Base-by-base conservation (phyloP, 1,140 invertebrate species). In the Philotrypesis tridentata region DNA sequence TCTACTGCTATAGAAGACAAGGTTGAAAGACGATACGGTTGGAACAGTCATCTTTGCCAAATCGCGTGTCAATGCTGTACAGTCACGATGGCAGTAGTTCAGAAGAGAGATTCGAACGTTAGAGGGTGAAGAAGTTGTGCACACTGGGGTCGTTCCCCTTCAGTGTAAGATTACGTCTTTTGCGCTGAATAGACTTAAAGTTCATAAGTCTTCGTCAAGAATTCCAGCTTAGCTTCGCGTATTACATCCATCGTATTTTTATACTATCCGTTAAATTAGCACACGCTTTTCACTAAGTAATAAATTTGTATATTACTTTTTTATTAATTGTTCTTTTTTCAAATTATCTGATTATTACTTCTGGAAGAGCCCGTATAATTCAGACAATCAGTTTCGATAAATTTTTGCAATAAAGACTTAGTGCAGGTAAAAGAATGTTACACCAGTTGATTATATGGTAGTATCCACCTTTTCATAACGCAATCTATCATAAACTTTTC, bases 181-280 rank as follows among this genome's bases (percentile, higher is more conserved):
- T 14, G 23, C 63, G 12, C 17, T 65, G 63, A 65, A 65, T 65
- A 29, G 27, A 65, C 23, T 65, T 65, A 29, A 55, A 17, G 63
- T 65, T 29, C 11, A 17, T 65, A 65, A 65, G 63, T 65, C 63
- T 65, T 65, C 14, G 23, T 25, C 63, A 65, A 65, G 63, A 65
- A 65, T 29, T 65, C 8, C 25, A 27, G 63, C 63, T 29, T 29
- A 27, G 23, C 8, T 65, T n/a, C n/a, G n/a, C 23, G 27, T 65
- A 14, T 55, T 55, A 55, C 21, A 55, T 48, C 48, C 21, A 55
- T 6, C 7, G 21, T 17, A 55, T n/a, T 55, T 55, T 55, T 17
- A 17, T 3, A 4, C 17, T 17, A 48, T 21, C 43, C 14, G 12
- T 48, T 48, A 48, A 48, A 48, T 48, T 21, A 5, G 48, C 21